Evolutionary conservation across 2,113 vertebrate species (phyloP).

Genomic region (Trematomus loennbergii): DNA sequence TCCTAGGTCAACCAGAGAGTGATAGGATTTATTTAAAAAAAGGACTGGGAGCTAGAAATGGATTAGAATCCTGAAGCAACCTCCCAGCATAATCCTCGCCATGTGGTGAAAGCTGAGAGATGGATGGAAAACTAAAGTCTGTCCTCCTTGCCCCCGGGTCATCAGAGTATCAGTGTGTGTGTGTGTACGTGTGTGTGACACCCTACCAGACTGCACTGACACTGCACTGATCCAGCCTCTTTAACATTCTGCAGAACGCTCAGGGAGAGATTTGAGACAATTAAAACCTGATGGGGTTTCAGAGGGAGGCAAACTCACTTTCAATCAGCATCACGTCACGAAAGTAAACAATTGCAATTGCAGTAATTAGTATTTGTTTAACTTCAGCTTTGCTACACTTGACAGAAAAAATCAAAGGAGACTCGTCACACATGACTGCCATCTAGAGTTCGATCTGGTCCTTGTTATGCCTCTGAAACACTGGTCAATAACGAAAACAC

Average conservation of each 20-base stretch:
- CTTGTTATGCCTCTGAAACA: neutral
- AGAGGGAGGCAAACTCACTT: conserved; percentile 35
- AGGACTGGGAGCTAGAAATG: conserved; percentile 15
- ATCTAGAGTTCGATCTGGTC: conserved; percentile 49
- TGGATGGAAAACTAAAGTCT: conserved; percentile 35
- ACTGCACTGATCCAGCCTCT: conserved; percentile 26
- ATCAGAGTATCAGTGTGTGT: conserved; percentile 5
- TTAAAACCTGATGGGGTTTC: conserved; percentile 46
- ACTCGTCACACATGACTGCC: conserved; percentile 54
- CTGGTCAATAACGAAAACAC: neutral
- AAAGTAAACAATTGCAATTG: conserved; percentile 62
- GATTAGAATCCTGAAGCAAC: conserved; percentile 24
- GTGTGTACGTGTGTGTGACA: conserved; percentile 17
- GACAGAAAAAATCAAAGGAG: neutral
- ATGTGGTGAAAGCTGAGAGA: conserved; percentile 21
- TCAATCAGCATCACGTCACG: conserved; percentile 59
- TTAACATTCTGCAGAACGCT: conserved; percentile 53
- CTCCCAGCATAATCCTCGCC: conserved; percentile 31
- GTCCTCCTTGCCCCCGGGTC: conserved; percentile 1
- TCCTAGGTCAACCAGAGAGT: neutral
- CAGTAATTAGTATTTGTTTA: conserved; percentile 62
- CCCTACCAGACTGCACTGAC: conserved; percentile 16
- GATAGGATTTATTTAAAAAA: conserved; percentile 3
- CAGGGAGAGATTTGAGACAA: conserved; percentile 42
- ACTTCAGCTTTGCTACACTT: conserved; percentile 41